Evolutionary conservation across 2,888 invertebrate species (phyloP), one percentile per base, ranked within the genome.

Genomic region (Plebejus melissa): DNA sequence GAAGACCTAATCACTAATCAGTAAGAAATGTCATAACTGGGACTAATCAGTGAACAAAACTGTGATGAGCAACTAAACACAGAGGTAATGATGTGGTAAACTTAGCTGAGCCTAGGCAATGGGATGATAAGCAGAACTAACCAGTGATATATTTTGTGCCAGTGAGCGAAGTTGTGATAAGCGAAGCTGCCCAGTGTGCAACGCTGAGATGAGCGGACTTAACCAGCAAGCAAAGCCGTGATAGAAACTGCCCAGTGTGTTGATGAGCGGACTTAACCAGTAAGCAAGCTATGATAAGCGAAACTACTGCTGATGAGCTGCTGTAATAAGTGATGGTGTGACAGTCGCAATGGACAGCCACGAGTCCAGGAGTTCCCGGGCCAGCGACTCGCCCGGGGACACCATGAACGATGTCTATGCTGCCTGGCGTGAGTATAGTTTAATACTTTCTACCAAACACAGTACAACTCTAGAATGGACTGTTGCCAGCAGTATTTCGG

Each of bases 391-490:
- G 0, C 95, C 94, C 76, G 94, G 91, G 78, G 95, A 95, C 84
- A 95, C 95, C 82, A 95, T 95, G 94, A 94, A 95, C 82, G 95
- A 95, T 82, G 95, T 95, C 32, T 95, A 95, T 82, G 95, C 94
- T 70, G 95, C 95, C 13, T 95, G 95, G 95, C 95, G 95, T 95
- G 87, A 95, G 95, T 95, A 76, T 13, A 28, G 57, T 32, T 32
- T 0, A 32, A 32, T 32, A 32, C 32, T 32, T 32, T 32, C 32
- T 32, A 32, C 32, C 32, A 32, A 32, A 32, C 32, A 32, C 32
- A 32, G 32, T 32, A 32, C 32, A 32, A 32, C 32, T 32, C 32
- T 32, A 32, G 32, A 32, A 32, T 32, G 32, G 32, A 32, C 32
- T 32, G 32, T 32, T 32, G 32, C 32, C 32, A 32, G 32, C 32